Evolutionary conservation across 2,113 vertebrate species (phyloP).

Genomic region (western clawed frog (Xenopus tropicalis)): UCB_Xtro_10.0 CM004444.2:58868501-58869000

Average conservation of each 20-base stretch:
- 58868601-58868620: no score
- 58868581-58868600: no score
- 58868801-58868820: constrained; percentile 44
- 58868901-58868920: neutral
- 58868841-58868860: constrained; percentile 39
- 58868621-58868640: no score
- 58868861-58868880: constrained; percentile 29
- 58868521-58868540: no score
- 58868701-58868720: no score
- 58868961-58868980: neutral
- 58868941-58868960: neutral
- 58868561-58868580: no score
- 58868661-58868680: no score
- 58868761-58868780: neutral
- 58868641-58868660: no score
- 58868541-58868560: no score
- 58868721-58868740: no score
- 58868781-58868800: constrained; percentile 21
- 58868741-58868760: neutral
- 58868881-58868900: neutral
- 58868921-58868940: neutral
- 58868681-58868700: no score
- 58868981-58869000: neutral
- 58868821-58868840: constrained; percentile 45
- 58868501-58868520: no score